Conservation (phyloP, 2,888 invertebrate species). For the Eristalinus sepulchralis region DNA sequence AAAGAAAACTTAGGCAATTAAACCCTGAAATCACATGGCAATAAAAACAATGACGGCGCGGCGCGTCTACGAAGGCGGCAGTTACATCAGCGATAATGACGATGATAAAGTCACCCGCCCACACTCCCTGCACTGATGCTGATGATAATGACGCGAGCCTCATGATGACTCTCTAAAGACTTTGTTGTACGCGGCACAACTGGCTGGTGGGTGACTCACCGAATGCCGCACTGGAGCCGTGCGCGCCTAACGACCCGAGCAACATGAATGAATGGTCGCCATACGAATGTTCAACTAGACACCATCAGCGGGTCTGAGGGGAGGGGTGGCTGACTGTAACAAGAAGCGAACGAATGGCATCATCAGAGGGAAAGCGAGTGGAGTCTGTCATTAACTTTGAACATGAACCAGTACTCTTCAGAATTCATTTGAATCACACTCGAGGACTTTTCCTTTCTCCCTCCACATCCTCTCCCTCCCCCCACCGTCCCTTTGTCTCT, state of each 20-base stretch:
- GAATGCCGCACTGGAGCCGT: not conserved
- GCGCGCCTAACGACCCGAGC: slow-evolving; percentile 58
- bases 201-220: slow-evolving; percentile 32
- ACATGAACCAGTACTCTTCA: slow-evolving; percentile 21
- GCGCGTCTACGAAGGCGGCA: slow-evolving; percentile 48
- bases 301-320: not conserved
- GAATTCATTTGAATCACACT: not conserved
- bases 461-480: not conserved
- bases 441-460: not conserved
- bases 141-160: slow-evolving; percentile 46
- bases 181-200: slow-evolving; percentile 18
- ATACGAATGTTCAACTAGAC: slow-evolving; percentile 2
- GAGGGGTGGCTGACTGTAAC: not conserved
- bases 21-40: slow-evolving; percentile 66
- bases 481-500: no score
- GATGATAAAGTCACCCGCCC: slow-evolving; percentile 57
- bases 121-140: slow-evolving; percentile 12
- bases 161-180: slow-evolving; percentile 39
- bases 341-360: not conserved
- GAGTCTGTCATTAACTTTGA: slow-evolving; percentile 53
- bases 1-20: slow-evolving; percentile 69
- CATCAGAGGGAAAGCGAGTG: slow-evolving; percentile 2
- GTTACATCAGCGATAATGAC: slow-evolving; percentile 69
- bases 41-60: slow-evolving; percentile 66
- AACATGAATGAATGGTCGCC: slow-evolving; percentile 44